phyloP scores from a whole-genome alignment of 1,140 invertebrate species.

The Macrobrachium rosenbergii region DNA sequence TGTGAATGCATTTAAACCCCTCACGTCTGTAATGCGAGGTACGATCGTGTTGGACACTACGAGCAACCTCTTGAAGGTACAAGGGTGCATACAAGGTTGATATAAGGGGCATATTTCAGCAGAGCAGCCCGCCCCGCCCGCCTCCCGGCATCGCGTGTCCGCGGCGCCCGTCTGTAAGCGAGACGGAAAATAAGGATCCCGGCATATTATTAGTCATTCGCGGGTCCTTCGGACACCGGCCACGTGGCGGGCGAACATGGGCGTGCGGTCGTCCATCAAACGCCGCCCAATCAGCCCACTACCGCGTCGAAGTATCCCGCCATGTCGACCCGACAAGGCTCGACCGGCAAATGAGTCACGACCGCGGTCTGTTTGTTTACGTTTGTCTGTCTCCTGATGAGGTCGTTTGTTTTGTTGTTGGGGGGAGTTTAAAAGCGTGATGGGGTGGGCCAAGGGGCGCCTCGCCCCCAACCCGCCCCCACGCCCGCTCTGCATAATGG shows the following conservation, averaged over 20 bases:
- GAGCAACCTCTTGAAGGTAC: no score
- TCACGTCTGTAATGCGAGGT: no score
- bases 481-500: conserved; percentile 26
- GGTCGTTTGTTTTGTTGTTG: conserved; percentile 36
- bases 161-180: background rate
- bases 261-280: conserved; percentile 10
- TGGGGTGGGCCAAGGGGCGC: no score
- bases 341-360: conserved; percentile 42
- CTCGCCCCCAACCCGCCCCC: no score
- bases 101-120: no score
- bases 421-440: background rate
- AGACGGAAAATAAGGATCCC: background rate
- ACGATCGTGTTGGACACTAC: no score
- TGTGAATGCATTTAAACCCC: no score
- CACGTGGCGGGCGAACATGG: conserved; percentile 12
- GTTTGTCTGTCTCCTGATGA: conserved; percentile 53
- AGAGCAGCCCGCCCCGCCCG: no score
- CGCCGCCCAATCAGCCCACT: background rate
- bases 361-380: conserved; percentile 44
- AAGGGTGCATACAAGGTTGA: no score
- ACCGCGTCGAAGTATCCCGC: conserved; percentile 12
- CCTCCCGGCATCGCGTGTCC: background rate
- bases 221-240: background rate
- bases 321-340: conserved; percentile 30
- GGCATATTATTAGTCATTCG: background rate